Evolutionary conservation across 64 coral and sea anemone genomes (phyloP).

Genomic region (Orbicella faveolata): DNA sequence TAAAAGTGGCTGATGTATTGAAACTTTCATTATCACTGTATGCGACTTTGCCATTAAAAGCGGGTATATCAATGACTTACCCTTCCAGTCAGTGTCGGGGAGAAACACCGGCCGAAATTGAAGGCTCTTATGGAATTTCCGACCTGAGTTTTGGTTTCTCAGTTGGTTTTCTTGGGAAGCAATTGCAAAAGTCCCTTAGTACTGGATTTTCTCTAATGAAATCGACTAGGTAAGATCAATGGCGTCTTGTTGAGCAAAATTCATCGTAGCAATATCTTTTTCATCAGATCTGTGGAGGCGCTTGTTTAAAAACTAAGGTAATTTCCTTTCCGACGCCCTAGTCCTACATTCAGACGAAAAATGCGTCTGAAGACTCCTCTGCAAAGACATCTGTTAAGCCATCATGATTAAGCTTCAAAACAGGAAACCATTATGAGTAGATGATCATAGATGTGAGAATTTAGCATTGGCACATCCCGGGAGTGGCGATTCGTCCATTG

Average conservation of each 20-base stretch:
- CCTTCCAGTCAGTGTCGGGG: background rate
- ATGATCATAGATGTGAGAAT: no score
- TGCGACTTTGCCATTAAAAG: constrained; percentile 8
- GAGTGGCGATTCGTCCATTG: no score
- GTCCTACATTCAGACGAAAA: no score
- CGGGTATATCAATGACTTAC: background rate
- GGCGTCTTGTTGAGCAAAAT: background rate
- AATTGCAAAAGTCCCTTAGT: background rate
- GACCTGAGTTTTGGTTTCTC: constrained; percentile 2
- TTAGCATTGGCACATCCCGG: no score
- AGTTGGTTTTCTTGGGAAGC: constrained; percentile 1
- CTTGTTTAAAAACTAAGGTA: background rate
- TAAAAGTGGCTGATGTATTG: background rate
- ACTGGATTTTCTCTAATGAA: constrained; percentile 1
- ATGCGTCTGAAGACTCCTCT: no score
- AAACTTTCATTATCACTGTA: background rate
- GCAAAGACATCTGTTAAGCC: no score
- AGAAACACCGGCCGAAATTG: background rate
- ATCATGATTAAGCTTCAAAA: no score
- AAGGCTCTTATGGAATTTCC: constrained; percentile 10
- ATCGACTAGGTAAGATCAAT: background rate
- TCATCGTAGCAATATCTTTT: background rate
- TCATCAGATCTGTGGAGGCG: background rate
- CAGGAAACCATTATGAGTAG: no score
- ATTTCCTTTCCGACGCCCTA: background rate